Evolutionary conservation across 2,113 vertebrate species (phyloP).

Genomic region (Tapirus terrestris): DNA sequence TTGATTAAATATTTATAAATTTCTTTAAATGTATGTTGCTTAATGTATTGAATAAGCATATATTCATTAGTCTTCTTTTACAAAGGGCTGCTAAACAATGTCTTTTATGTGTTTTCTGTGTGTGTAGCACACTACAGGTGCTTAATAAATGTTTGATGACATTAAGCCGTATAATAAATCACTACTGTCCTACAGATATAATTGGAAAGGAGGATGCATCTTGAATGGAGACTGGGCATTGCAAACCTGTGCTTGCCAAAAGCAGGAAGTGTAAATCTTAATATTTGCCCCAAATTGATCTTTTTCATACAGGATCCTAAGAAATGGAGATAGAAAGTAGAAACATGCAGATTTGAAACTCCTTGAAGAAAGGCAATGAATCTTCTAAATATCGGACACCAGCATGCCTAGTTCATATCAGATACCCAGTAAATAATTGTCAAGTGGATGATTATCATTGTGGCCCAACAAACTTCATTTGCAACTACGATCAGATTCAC

Average conservation of each 20-base stretch:
- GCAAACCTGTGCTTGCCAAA: not conserved
- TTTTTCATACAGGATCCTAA: not conserved
- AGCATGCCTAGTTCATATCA: not conserved
- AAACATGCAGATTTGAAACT: not conserved
- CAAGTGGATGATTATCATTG: too few species aligned
- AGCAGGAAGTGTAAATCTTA: constrained; percentile 1
- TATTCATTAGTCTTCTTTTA: constrained; percentile 69
- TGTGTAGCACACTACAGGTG: constrained; percentile 45
- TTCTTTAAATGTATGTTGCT: constrained; percentile 67
- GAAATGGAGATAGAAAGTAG: not conserved
- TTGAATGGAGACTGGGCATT: constrained; percentile 2
- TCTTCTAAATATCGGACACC: not conserved
- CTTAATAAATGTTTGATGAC: constrained; percentile 75
- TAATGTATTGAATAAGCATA: constrained; percentile 65
- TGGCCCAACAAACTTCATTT: not conserved
- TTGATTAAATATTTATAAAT: constrained; percentile 77
- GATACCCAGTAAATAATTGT: not conserved
- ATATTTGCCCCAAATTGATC: not conserved
- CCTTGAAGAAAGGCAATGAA: not conserved
- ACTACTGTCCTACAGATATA: constrained; percentile 14
- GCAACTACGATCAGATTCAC: not conserved
- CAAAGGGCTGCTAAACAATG: constrained; percentile 21
- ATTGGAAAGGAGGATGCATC: not conserved
- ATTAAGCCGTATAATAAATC: constrained; percentile 52
- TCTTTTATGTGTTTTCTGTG: constrained; percentile 65